phyloP scores from a whole-genome alignment of 2,888 invertebrate species.

The Rhingia rostrata region DNA sequence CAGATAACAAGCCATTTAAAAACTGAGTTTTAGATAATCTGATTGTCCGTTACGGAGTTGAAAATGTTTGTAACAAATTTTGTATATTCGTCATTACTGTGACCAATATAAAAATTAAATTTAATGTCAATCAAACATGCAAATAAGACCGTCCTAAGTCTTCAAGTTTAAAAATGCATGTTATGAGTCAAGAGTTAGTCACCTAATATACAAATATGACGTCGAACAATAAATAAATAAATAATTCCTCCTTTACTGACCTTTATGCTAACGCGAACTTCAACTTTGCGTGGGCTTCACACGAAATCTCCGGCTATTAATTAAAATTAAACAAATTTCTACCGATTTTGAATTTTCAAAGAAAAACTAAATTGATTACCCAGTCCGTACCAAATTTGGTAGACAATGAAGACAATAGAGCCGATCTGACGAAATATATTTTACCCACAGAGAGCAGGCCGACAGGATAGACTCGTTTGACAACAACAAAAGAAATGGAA shows the following conservation, averaged over 20 bases:
- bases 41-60: no score
- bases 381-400: slow-evolving; percentile 45
- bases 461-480: slow-evolving; percentile 10
- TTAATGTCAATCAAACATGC: no score
- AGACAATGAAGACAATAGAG: slow-evolving; percentile 33
- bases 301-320: neutral
- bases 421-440: slow-evolving; percentile 6
- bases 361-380: slow-evolving; percentile 44
- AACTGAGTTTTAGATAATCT: no score
- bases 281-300: slow-evolving; percentile 25
- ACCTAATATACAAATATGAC: no score
- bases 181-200: no score
- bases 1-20: no score
- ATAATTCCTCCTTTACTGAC: neutral
- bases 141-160: no score
- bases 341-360: slow-evolving; percentile 8
- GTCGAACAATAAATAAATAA: no score
- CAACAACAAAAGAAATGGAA: slow-evolving; percentile 12
- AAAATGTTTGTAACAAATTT: no score
- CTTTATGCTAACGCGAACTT: neutral
- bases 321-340: slow-evolving; percentile 1
- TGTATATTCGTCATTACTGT: no score
- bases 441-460: slow-evolving; percentile 34
- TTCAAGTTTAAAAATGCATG: no score
- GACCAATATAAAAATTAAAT: no score